A percentile compares a stretch with the other conserved stretches of the same genome.
phyloP scores from a whole-genome alignment of 2,113 vertebrate species.

The Brienomyrus brachyistius region DNA sequence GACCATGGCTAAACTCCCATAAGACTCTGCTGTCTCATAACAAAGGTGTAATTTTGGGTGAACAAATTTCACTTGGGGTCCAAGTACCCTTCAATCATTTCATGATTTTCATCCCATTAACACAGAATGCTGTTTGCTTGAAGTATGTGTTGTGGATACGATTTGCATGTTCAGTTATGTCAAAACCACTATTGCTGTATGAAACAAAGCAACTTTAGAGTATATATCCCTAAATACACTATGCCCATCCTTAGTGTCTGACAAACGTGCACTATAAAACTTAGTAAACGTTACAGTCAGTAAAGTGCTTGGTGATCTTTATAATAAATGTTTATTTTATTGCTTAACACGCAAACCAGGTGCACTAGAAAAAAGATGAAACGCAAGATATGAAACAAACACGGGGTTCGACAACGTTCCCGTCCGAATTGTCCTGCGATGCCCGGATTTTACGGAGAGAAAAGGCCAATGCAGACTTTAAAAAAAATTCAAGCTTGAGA shows the following conservation, averaged over 20 bases:
- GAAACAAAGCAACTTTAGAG: background rate
- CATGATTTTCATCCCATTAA: background rate
- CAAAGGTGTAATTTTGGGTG: background rate
- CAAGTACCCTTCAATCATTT: background rate
- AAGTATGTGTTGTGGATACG: background rate
- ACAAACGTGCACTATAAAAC: background rate
- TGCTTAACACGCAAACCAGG: slow-evolving; percentile 11
- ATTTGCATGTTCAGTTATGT: background rate
- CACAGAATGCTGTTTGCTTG: background rate
- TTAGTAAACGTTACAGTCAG: slow-evolving; percentile 16
- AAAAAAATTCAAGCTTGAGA: background rate
- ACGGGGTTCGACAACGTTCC: background rate
- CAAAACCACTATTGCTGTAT: background rate
- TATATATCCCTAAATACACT: background rate
- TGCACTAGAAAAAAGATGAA: background rate
- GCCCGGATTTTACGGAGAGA: background rate
- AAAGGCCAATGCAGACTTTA: background rate
- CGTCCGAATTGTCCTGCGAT: background rate
- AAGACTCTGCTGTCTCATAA: background rate
- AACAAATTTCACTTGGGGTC: background rate
- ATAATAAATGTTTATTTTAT: slow-evolving; percentile 18
- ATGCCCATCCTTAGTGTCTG: slow-evolving; percentile 7
- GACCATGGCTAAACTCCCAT: background rate
- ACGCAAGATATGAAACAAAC: background rate
- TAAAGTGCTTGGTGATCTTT: slow-evolving; percentile 27